Evolutionary conservation across 2,797 vertebrate genomes (phyloP), one percentile per base, ranked within the genome.

Genomic region (Cheirogaleus major): DNA sequence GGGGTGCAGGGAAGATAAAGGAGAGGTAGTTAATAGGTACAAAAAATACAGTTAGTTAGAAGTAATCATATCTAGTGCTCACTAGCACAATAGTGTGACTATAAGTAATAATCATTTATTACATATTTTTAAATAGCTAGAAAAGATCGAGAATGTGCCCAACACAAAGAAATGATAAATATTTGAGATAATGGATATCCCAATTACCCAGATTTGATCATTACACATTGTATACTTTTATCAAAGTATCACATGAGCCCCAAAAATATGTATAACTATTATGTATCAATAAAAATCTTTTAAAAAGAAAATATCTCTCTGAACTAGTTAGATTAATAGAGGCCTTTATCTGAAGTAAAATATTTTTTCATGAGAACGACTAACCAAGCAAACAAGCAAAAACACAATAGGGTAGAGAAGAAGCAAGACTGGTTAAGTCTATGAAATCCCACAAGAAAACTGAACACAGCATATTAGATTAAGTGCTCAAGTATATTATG

Each of bases 401-500:
- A 86, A 78, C 22, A 80, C 7, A 65, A 30, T 63, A 61, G 14
- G 7, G 22, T 65, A 48, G 23, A 70, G 20, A 90, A 80, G 48
- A 84, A 81, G 27, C 30, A 93, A 92, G 82, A 55, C 32, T 8
- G 8, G 45, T 6, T 32, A 84, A 50, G 1, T 91, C 38, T 89
- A 52, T 12, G 11, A 93, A 85, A 85, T 73, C 38, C 22, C 67
- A 32, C 63, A 75, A 86, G 70, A 45, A 91, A 91, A 86, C 11
- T 82, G 57, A 95, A 79, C 5, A 22, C 25, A 93, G 43, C 15
- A 7, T 73, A 91, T 57, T 85, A 89, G 72, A 89, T 52, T 32
- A 93, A 69, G 69, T 79, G 25, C 18, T 89, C 69, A 86, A 91
- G 82, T 73, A 75, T 41, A 93, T 86, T 91, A 93, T 67, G 88